Percentiles rank a stretch among this genome's conserved stretches.
phyloP scores from a whole-genome alignment of 1,140 invertebrate species.

The Rhopalosiphum padi region DNA sequence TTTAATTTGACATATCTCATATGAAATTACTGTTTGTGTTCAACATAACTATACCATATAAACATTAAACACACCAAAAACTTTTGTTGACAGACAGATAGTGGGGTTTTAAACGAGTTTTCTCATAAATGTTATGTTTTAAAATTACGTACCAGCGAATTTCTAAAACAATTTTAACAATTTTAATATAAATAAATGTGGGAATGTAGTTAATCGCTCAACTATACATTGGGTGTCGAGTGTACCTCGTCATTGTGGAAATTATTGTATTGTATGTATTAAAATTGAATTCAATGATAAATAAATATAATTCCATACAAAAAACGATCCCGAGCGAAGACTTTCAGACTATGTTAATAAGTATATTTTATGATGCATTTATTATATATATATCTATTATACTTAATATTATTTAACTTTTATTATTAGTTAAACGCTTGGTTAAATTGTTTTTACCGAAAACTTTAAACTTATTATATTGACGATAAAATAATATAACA shows the following conservation, averaged over 20 bases:
- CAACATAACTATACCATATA: not conserved
- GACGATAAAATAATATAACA: too few species aligned
- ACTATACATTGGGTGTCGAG: not conserved
- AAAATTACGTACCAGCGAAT: not conserved
- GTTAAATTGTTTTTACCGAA: too few species aligned
- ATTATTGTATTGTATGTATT: not conserved
- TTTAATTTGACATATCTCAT: slow-evolving; percentile 26
- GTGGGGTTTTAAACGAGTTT: not conserved
- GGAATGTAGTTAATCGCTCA: not conserved
- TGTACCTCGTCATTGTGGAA: not conserved
- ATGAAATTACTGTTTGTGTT: not conserved
- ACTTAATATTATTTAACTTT: too few species aligned
- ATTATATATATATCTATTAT: too few species aligned
- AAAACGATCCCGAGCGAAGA: too few species aligned
- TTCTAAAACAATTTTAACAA: slow-evolving; percentile 7
- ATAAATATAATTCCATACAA: not conserved
- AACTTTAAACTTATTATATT: too few species aligned
- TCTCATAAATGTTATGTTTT: slow-evolving; percentile 7
- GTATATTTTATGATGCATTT: too few species aligned
- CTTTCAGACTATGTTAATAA: too few species aligned
- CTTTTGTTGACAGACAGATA: slow-evolving; percentile 14
- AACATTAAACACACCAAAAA: slow-evolving; percentile 28
- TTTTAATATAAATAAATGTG: not conserved
- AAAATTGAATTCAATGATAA: not conserved
- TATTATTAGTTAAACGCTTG: too few species aligned